Evolutionary conservation across 2,113 vertebrate species (phyloP).

Genomic region (Martes martes): DNA sequence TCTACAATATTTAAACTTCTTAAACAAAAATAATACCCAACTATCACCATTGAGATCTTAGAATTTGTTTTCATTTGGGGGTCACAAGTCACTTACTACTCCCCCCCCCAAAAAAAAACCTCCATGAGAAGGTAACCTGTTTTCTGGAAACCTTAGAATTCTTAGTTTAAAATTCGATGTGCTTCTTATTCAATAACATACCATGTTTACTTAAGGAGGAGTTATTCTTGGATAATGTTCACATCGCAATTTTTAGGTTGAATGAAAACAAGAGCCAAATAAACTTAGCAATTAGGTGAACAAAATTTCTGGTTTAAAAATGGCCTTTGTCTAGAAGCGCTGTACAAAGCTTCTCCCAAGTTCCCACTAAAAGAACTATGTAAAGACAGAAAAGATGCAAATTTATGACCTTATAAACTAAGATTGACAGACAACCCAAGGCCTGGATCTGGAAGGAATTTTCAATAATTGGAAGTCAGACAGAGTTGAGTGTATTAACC

Average conservation of each 20-base stretch:
- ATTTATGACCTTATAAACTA: constrained; percentile 66
- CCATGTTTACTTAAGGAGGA: constrained; percentile 57
- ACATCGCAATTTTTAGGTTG: constrained; percentile 54
- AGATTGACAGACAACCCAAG: constrained; percentile 63
- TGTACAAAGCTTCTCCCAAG: not conserved
- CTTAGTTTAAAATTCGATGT: constrained; percentile 50
- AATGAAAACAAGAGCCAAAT: constrained; percentile 49
- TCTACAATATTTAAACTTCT: constrained; percentile 41
- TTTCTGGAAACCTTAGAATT: constrained; percentile 64
- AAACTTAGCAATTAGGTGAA: constrained; percentile 55
- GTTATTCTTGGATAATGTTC: constrained; percentile 53
- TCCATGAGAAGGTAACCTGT: not conserved
- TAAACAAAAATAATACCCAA: constrained; percentile 42
- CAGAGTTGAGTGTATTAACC: not conserved
- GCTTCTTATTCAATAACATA: constrained; percentile 39
- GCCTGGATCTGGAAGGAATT: constrained; percentile 69
- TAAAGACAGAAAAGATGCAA: constrained; percentile 61
- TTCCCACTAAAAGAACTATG: not conserved
- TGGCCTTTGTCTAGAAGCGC: not conserved
- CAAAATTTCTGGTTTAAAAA: constrained; percentile 40
- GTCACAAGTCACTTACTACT: constrained; percentile 30
- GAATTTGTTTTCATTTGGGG: constrained; percentile 49
- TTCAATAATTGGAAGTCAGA: constrained; percentile 67
- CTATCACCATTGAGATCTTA: constrained; percentile 14
- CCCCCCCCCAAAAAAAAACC: constrained; percentile 11